Conservation (phyloP, 2,113 vertebrate genomes). For the Suncus etruscus region DNA sequence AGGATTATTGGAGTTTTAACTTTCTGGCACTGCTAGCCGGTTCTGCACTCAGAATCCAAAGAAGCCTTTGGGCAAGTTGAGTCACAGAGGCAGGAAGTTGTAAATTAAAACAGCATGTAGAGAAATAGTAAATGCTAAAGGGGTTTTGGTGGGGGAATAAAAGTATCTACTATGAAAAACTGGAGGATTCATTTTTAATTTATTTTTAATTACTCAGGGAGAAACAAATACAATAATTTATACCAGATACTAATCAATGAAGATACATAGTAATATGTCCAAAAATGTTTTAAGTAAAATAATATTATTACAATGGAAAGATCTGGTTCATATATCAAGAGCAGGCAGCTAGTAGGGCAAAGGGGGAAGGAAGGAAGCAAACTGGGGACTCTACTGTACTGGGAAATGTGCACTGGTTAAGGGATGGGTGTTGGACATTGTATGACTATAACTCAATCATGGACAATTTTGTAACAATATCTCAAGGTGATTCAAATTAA, state of each 20-base stretch:
- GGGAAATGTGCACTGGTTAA: too few species aligned
- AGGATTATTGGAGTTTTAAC: background rate
- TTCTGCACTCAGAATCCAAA: background rate
- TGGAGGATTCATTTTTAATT: background rate
- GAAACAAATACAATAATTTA: slow-evolving; percentile 8
- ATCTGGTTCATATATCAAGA: too few species aligned
- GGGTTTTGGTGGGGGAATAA: background rate
- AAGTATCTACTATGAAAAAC: background rate
- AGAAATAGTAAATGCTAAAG: background rate
- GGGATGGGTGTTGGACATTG: too few species aligned
- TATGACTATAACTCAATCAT: too few species aligned
- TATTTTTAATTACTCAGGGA: slow-evolving; percentile 27
- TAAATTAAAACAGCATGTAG: background rate
- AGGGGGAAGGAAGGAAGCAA: too few species aligned
- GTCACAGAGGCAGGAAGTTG: background rate
- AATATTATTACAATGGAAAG: background rate
- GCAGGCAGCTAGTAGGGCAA: too few species aligned
- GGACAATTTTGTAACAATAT: too few species aligned
- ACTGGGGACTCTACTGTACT: too few species aligned
- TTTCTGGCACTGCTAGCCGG: background rate
- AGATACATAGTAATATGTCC: background rate
- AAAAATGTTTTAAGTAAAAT: slow-evolving; percentile 5
- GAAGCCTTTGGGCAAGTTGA: background rate
- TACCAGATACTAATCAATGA: background rate
- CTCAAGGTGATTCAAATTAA: too few species aligned